Conservation (phyloP, 2,797 vertebrate species). For the Catharus ustulatus region DNA sequence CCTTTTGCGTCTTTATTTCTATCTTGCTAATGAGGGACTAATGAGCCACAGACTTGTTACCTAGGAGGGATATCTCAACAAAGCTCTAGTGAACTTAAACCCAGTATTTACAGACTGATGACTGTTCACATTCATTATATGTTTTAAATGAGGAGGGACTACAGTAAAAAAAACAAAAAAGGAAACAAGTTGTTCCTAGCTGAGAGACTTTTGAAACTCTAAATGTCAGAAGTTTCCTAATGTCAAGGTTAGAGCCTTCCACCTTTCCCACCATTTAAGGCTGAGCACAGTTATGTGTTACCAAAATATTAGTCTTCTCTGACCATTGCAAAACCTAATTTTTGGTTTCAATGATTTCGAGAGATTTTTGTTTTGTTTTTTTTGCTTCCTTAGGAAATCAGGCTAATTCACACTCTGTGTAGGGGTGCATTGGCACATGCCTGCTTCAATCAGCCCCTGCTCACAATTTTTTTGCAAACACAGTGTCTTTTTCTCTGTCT, state of each 20-base stretch:
- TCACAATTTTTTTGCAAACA: not conserved
- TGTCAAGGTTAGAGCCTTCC: constrained; percentile 32
- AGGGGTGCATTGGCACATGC: not conserved
- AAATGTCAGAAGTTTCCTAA: constrained; percentile 60
- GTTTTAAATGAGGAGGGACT: constrained; percentile 73
- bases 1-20: constrained; percentile 76
- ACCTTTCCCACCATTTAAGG: constrained; percentile 50
- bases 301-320: constrained; percentile 15
- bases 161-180: constrained; percentile 11
- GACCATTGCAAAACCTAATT: not conserved
- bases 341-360: not conserved
- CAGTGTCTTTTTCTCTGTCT: not conserved
- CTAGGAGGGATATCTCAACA: constrained; percentile 76
- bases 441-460: not conserved
- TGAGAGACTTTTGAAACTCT: constrained; percentile 55
- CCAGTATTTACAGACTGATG: constrained; percentile 80
- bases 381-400: not conserved
- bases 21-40: constrained; percentile 82
- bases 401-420: not conserved
- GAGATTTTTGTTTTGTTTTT: not conserved
- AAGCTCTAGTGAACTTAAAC: constrained; percentile 79
- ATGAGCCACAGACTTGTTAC: constrained; percentile 81
- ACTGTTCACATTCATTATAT: constrained; percentile 76
- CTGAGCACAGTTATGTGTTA: not conserved
- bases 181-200: constrained; percentile 56